Evolutionary conservation across 2,888 invertebrate species (phyloP).

Genomic region (Zonitis immaculata): DNA sequence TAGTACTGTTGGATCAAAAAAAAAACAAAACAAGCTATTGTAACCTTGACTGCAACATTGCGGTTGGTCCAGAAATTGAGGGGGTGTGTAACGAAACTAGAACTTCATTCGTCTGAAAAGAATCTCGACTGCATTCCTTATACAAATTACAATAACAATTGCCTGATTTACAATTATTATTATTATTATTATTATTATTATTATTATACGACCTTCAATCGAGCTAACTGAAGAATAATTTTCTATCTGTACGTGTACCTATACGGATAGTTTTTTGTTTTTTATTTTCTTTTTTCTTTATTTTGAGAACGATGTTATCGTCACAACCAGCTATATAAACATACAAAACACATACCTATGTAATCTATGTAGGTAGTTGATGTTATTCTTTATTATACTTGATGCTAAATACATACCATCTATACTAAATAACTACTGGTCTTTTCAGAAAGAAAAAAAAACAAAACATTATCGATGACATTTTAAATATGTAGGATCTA

Average conservation of each 20-base stretch:
- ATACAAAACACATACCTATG: neutral
- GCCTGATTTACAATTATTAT: neutral
- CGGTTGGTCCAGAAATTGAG: slow-evolving; percentile 36
- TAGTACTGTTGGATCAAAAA: slow-evolving; percentile 8
- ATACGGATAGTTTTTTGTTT: too few relatives aligned
- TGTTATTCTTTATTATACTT: neutral
- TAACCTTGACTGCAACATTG: slow-evolving; percentile 45
- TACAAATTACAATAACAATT: neutral
- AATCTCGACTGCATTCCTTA: slow-evolving; percentile 14
- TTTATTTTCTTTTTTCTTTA: too few relatives aligned
- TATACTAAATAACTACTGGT: too few relatives aligned
- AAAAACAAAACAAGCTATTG: slow-evolving; percentile 31
- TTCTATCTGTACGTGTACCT: too few relatives aligned
- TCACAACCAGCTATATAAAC: neutral
- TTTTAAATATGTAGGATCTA: too few relatives aligned
- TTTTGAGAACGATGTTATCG: neutral
- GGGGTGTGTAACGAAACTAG: slow-evolving; percentile 34
- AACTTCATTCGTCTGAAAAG: slow-evolving; percentile 12
- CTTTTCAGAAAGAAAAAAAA: too few relatives aligned
- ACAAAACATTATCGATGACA: neutral
- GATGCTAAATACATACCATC: too few relatives aligned
- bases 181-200: too few relatives aligned
- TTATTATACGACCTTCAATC: neutral
- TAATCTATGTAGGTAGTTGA: too few relatives aligned
- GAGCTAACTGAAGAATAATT: neutral